Evolutionary conservation across 2,888 invertebrate species (phyloP), one percentile per base, ranked within the genome.

Genomic region (Enchytraeus crypticus): DNA sequence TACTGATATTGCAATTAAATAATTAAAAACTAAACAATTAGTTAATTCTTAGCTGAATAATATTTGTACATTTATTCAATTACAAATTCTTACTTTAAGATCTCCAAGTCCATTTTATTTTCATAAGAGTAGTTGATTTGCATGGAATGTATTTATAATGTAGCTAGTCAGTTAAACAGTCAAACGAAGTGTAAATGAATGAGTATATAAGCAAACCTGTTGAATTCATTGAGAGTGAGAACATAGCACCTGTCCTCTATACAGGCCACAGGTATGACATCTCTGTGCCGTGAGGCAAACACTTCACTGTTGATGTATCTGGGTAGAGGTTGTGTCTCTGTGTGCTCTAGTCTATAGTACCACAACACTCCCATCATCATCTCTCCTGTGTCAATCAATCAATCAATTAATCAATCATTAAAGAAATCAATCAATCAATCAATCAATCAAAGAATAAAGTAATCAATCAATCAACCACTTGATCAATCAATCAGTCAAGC

Each of bases 231-330:
- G 79, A 88, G 92, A 45, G 92, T 93, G 72, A 96, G 85, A 65
- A 96, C 95, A 80, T 90, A 93, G 82, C 95, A 95, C 81, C 91
- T 92, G 82, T 96, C 96, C 79, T 96, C 96, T 74, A 96, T 95
- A 79, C 93, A 95, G 61, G 95, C 95, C 61, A 95, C 95, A 72
- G 91, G 91, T 81, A 92, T 92, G 69, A 89, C 89, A 82, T 96
- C 96, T 65, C 90, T 86, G 80, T 96, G 96, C 62, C 91, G 86
- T 27, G 93, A 95, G 51, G 96, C 95, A 81, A 93, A 96, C 62
- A 96, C 88, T 81, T 96, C 96, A 77, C 91, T 91, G 14, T 87
- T 85, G 75, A 88, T 87, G 79, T 92, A 90, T 55, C 84, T 84
- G 21, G 86, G 84, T 73, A 86, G 85, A 33, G 90, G 85, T 26